Evolutionary conservation across 2,113 vertebrate species (phyloP), one percentile per base, ranked within the genome.

Genomic region (Origma solitaria): DNA sequence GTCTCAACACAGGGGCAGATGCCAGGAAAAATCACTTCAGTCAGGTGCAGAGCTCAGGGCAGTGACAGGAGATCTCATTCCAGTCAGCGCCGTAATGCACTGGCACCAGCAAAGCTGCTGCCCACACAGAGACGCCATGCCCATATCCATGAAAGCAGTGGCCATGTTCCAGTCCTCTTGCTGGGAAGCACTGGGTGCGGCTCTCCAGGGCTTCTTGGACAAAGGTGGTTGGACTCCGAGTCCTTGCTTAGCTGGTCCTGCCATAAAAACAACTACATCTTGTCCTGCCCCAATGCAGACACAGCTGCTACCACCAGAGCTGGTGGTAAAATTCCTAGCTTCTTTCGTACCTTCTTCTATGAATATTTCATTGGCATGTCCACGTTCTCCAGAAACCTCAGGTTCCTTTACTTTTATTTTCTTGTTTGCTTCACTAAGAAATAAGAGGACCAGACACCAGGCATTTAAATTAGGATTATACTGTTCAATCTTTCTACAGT

Each of bases 121-220:
- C 35, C 0, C 0, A 77, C 21, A 28, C 16, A 9, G 66, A 62
- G 27, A 23, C 31, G 11, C 19, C 3, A 0, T 1, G 2, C 11
- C 51, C n/a, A 8, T 31, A 71, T 78, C 38, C 10, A 8, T 60
- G 72, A 72, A 37, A 54, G 42, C 38, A 50, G 25, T 25, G 38
- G 27, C 64, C 13, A 2, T 11, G 23, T 25, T 64, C 51, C 45
- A 54, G 21, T 30, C 33, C 50, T 57, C 37, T 47, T 62, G 31
- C 33, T 56, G 24, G 51, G 44, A 84, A 75, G 37, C 35, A 42
- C 1, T 72, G 38, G 11, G 15, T 69, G 33, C 45, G 72, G 38
- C 5, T 79, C 25, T 68, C 33, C 31, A 24, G 8, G 25, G 31
- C 27, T 88, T 68, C 80, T 71, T 71, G n/a, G 49, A 78, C 20